phyloP scores from a whole-genome alignment of 2,113 vertebrate species.

The Neogobius melanostomus region DNA sequence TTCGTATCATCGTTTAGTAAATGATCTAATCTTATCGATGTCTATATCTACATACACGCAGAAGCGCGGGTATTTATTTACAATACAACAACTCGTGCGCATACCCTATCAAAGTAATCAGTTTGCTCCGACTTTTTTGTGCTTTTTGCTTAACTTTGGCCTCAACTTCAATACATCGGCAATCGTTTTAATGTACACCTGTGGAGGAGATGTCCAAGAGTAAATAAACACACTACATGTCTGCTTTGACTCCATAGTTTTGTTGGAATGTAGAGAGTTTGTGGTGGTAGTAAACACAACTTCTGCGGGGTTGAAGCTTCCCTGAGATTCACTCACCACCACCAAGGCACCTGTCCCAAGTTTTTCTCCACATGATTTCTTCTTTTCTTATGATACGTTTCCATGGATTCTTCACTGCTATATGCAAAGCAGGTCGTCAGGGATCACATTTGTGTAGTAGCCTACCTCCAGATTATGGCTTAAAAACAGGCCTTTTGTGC shows the following conservation, averaged over 20 bases:
- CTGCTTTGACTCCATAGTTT: neutral
- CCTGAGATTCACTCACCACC: neutral
- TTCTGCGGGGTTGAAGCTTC: neutral
- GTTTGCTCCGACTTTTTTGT: neutral
- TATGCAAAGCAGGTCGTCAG: too few species aligned
- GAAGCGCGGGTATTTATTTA: neutral
- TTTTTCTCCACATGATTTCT: too few species aligned
- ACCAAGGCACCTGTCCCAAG: too few species aligned
- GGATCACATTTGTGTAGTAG: too few species aligned
- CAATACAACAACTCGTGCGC: neutral
- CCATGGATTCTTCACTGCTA: too few species aligned
- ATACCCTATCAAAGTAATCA: neutral
- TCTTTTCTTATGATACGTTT: too few species aligned
- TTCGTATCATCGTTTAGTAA: neutral
- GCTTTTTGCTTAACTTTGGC: conserved; percentile 3
- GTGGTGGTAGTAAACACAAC: conserved; percentile 17
- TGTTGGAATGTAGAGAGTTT: neutral
- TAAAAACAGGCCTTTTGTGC: too few species aligned
- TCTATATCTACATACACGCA: rapidly evolving
- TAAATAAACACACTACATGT: rapidly evolving
- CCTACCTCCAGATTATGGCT: too few species aligned
- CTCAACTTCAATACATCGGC: rapidly evolving
- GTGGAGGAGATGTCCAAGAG: neutral
- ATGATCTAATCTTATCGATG: rapidly evolving
- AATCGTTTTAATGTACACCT: rapidly evolving